These are phyloP conservation scores for Acanthurus tractus DNA, from an alignment of 2,797 vertebrate genomes.

Conservation along the genomic window DNA sequence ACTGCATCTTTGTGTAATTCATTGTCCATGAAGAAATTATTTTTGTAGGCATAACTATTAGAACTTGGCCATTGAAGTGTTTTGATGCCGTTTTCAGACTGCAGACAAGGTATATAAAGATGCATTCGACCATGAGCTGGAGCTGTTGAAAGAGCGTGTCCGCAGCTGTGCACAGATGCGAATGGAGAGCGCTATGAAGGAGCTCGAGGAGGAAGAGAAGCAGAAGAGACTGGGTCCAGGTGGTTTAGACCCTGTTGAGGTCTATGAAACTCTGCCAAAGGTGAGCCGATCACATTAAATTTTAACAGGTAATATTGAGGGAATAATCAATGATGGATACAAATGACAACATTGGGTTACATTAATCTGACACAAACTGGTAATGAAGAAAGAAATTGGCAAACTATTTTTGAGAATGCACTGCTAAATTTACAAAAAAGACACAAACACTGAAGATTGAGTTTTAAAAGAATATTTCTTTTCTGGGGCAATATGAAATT, in stretches of 20 bases:
- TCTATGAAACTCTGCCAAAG: constrained; percentile 88
- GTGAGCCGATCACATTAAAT: constrained; percentile 67
- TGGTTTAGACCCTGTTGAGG: constrained; percentile 91
- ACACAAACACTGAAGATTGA: neutral
- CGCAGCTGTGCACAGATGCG: constrained; percentile 85
- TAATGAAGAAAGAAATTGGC: no score
- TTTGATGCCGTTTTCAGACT: constrained; percentile 73
- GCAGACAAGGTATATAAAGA: constrained; percentile 91
- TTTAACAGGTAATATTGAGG: no score
- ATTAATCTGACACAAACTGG: neutral
- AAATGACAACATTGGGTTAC: neutral
- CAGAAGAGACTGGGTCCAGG: constrained; percentile 90
- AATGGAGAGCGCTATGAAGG: constrained; percentile 87
- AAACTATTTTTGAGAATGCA: neutral
- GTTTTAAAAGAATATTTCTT: neutral
- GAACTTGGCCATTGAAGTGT: neutral
- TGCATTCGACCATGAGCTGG: constrained; percentile 89
- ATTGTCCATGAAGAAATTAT: rapidly evolving
- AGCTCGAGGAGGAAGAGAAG: constrained; percentile 90
- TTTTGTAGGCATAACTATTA: neutral
- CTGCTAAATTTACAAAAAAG: neutral
- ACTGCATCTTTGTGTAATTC: neutral
- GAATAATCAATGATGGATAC: neutral
- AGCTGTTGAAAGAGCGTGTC: constrained; percentile 90
- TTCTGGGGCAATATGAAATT: neutral